Conservation (phyloP, 1,140 invertebrate genomes). For the Frieseomelitta varia region DNA sequence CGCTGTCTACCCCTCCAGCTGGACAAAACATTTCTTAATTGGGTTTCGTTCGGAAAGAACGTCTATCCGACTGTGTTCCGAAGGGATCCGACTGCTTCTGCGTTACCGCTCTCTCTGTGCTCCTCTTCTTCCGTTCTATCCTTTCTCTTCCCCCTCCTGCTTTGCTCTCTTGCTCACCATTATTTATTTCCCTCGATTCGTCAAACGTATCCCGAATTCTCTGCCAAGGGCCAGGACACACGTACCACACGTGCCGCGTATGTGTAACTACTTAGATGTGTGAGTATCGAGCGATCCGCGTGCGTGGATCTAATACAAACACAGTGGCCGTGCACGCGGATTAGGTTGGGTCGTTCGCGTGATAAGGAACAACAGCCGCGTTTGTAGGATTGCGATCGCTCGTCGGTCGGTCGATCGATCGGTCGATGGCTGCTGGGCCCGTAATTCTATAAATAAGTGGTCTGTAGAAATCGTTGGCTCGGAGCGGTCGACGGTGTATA, state of each 20-base stretch:
- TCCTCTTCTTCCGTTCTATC: conserved; percentile 5
- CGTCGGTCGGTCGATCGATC: neutral
- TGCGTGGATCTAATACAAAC: conserved; percentile 2
- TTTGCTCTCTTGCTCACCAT: conserved; percentile 12
- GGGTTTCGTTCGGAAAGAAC: conserved; percentile 72
- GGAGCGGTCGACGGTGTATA: neutral
- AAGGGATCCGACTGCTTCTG: conserved; percentile 42
- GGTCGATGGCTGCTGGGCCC: neutral
- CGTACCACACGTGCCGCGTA: too few species aligned
- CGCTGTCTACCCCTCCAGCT: conserved; percentile 62
- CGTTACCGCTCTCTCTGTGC: neutral
- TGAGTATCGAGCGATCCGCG: neutral
- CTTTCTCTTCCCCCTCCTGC: too few species aligned
- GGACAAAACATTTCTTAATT: conserved; percentile 84
- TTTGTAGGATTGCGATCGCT: conserved; percentile 40
- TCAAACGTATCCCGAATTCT: conserved; percentile 23
- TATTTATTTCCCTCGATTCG: conserved; percentile 61
- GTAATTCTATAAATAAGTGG: conserved; percentile 48
- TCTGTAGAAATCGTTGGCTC: conserved; percentile 20
- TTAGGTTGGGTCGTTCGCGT: neutral
- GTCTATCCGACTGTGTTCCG: conserved; percentile 50
- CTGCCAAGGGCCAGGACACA: too few species aligned
- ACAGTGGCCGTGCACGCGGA: neutral
- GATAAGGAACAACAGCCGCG: conserved; percentile 24
- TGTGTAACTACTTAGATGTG: neutral